Conservation (phyloP, 2,113 vertebrate species). For the Pomatorhinus ruficollis region DNA sequence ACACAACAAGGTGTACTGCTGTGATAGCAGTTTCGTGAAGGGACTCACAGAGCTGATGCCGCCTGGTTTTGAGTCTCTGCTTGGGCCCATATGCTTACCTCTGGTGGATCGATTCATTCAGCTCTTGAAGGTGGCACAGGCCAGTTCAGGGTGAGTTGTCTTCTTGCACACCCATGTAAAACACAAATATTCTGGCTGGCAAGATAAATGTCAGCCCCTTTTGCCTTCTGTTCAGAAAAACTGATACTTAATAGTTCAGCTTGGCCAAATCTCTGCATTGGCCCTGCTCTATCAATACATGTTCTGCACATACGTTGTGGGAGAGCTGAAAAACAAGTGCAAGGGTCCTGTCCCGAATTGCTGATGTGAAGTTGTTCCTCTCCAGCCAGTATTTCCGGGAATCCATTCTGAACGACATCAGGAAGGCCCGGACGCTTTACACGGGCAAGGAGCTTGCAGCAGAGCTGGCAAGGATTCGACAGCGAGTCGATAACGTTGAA, state of each 20-base stretch:
- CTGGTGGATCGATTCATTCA: constrained; percentile 93
- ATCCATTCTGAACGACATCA: constrained; percentile 93
- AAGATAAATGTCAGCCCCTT: not conserved
- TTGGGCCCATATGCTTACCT: constrained; percentile 96
- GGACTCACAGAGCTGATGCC: constrained; percentile 95
- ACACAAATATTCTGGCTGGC: not conserved
- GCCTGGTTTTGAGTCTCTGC: constrained; percentile 90
- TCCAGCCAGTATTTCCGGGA: constrained; percentile 93
- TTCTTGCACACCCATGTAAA: not conserved
- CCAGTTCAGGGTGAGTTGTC: constrained; percentile 87
- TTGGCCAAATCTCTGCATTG: not conserved
- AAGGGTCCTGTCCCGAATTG: not conserved
- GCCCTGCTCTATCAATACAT: not conserved
- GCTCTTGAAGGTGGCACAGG: constrained; percentile 89
- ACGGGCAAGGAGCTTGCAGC: constrained; percentile 88
- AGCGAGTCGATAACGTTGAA: constrained; percentile 94
- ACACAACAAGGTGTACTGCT: constrained; percentile 97
- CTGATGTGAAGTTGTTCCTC: constrained; percentile 12
- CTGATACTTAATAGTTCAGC: not conserved
- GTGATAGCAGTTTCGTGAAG: constrained; percentile 94
- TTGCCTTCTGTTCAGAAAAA: not conserved
- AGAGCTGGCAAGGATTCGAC: constrained; percentile 91
- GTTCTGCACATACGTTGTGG: not conserved
- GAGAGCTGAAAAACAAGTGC: not conserved
- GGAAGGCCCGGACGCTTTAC: constrained; percentile 91